Percentiles rank a stretch among this genome's conserved stretches.
Evolutionary conservation across 2,797 vertebrate genomes (phyloP).

Genomic region (Tadarida brasiliensis): DNA sequence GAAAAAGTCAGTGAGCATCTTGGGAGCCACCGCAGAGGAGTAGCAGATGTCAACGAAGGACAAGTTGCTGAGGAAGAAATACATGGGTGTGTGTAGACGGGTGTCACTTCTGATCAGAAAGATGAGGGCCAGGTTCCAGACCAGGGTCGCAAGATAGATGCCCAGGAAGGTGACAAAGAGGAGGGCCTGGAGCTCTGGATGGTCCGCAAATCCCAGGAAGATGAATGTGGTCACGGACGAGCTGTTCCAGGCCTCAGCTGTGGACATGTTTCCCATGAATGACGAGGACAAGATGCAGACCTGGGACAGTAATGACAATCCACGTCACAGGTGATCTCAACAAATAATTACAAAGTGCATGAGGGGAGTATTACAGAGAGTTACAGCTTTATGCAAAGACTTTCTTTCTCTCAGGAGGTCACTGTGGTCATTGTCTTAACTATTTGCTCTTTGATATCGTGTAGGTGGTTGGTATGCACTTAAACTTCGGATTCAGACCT

Average conservation of each 20-base stretch:
- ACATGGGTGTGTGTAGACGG: conserved; percentile 72
- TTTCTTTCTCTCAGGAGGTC: not conserved
- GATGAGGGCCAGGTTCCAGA: conserved; percentile 73
- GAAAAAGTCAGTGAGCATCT: conserved; percentile 77
- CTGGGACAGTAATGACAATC: not conserved
- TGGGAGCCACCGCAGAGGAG: conserved; percentile 73
- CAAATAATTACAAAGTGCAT: not conserved
- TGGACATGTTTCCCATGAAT: not conserved
- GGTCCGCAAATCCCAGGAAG: conserved; percentile 75
- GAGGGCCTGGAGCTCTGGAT: conserved; percentile 43
- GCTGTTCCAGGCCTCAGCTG: conserved; percentile 35
- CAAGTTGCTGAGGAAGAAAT: conserved; percentile 77
- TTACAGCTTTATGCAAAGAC: not conserved
- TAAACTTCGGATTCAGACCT: not conserved
- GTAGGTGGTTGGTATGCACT: not conserved
- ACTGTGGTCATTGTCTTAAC: not conserved
- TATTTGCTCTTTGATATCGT: not conserved
- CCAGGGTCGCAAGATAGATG: conserved; percentile 66
- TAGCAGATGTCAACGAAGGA: conserved; percentile 76
- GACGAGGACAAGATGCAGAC: not conserved
- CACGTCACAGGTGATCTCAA: not conserved
- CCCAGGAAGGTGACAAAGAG: conserved; percentile 72
- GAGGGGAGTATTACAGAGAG: not conserved
- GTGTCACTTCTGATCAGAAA: conserved; percentile 69
- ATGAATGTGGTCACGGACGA: conserved; percentile 65